These are phyloP conservation scores for Catostomus latipinnis DNA, from an alignment of 2,797 vertebrate species.

Conservation along the genomic window DNA sequence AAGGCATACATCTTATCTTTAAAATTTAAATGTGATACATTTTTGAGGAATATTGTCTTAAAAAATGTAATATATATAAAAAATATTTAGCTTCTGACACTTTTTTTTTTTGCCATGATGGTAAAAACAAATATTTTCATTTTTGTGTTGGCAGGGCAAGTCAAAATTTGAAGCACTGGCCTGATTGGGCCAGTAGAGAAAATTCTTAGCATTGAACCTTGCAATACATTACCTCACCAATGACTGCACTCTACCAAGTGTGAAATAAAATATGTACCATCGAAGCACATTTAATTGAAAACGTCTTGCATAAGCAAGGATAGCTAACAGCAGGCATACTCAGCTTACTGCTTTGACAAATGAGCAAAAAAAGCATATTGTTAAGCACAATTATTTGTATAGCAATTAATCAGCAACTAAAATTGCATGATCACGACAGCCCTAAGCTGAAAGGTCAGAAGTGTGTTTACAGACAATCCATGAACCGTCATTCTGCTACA, in stretches of 20 bases:
- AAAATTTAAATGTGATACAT: too few species aligned
- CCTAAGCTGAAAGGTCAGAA: neutral
- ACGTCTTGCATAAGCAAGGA: slow-evolving; percentile 18
- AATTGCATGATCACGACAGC: slow-evolving; percentile 10
- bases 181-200: too few species aligned
- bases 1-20: too few species aligned
- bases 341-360: neutral
- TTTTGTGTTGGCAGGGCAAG: too few species aligned
- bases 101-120: too few species aligned
- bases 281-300: slow-evolving; percentile 10
- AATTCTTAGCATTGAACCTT: neutral
- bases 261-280: slow-evolving; percentile 40
- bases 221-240: slow-evolving; percentile 32
- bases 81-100: too few species aligned
- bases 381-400: slow-evolving; percentile 6
- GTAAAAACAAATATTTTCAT: too few species aligned
- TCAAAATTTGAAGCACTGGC: too few species aligned
- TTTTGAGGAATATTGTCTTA: too few species aligned
- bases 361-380: neutral
- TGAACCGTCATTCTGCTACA: slow-evolving; percentile 9
- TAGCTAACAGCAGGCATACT: neutral
- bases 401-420: slow-evolving; percentile 18
- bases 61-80: too few species aligned
- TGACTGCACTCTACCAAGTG: slow-evolving; percentile 21
- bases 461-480: slow-evolving; percentile 30